Base-by-base conservation (phyloP, 1,140 invertebrate species). In the Zaprionus davidi region DNA sequence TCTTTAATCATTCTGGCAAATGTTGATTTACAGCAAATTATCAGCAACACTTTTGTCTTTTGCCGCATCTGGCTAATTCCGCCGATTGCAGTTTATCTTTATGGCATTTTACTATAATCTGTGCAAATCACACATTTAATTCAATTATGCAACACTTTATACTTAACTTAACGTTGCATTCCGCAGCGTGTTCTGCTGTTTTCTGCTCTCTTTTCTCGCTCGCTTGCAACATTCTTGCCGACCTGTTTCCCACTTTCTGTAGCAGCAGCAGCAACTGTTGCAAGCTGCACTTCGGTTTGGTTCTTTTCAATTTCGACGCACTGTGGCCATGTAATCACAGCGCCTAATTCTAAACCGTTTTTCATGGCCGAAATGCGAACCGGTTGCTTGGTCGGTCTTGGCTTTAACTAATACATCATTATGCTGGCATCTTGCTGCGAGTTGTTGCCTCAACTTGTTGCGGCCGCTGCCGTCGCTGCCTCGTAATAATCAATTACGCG, bases 401-500 rank as follows among this genome's bases (percentile, higher is more conserved):
- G 80, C 77, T 90, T 84, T 88, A 88, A 90, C 85, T 88, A 90
- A 88, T 88, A 90, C 85, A 88, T 88, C 85, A 88, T 88, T 88
- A 88, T 71, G 70, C 70, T 81, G 81, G 85, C 76, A 85, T 60
- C 55, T 5, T 28, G 59, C 49, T 38, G 44, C 20, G 5, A 5
- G 55, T 51, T 60, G 78, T 15, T 69, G 65, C 6, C 4, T 22
- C 41, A 41, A 36, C 36, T 28, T 49, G 58, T 11, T 67, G 49
- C 76, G 51, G 67, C 56, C 71, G 73, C 56, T 46, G 41, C 41
- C 41, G 67, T 56, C 71, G 79, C 56, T 44, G 41, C 41, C 41
- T 88, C 85, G 85, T 90, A 88, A 88, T 88, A 88, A 88, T 90
- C 84, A 88, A 88, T 88, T 88, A 88, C 81, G 85, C 84, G 83